These are phyloP conservation scores for Lepisosteus osseus DNA, from an alignment of 2,113 vertebrate species.

Conservation along the genomic window DNA sequence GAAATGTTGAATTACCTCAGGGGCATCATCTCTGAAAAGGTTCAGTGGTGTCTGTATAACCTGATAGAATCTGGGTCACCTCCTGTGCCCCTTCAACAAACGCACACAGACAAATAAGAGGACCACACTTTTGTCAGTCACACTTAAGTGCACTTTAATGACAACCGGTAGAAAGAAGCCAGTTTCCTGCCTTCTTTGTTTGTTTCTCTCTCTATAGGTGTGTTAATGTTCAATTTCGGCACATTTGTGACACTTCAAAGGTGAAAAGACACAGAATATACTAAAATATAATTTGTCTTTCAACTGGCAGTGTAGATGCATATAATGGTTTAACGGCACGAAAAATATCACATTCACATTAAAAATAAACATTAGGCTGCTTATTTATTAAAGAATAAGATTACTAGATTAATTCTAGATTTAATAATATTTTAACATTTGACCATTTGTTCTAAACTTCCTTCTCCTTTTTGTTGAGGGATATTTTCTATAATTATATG, in stretches of 20 bases:
- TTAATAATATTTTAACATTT: no score
- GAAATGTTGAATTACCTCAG: constrained; percentile 11
- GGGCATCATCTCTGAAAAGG: constrained; percentile 11
- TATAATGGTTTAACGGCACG: no score
- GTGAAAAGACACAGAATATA: no score
- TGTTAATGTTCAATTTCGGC: background rate
- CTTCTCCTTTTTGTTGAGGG: no score
- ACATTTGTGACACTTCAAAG: background rate
- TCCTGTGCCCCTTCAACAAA: constrained; percentile 18
- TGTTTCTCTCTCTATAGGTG: constrained; percentile 13
- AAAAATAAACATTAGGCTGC: no score
- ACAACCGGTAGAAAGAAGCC: background rate
- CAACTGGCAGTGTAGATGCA: no score
- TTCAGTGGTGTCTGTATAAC: constrained; percentile 27
- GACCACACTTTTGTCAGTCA: constrained; percentile 28
- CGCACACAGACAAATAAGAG: constrained; percentile 18
- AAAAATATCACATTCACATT: no score
- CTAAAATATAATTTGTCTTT: no score
- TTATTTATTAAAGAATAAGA: no score
- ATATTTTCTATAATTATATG: no score
- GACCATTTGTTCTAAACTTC: no score
- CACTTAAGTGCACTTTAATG: constrained; percentile 34
- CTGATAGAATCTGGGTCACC: constrained; percentile 22
- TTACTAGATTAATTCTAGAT: no score
- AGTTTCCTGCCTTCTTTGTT: constrained; percentile 1